phyloP scores from a whole-genome alignment of 2,113 vertebrate species.

The Cephalopterus ornatus region DNA sequence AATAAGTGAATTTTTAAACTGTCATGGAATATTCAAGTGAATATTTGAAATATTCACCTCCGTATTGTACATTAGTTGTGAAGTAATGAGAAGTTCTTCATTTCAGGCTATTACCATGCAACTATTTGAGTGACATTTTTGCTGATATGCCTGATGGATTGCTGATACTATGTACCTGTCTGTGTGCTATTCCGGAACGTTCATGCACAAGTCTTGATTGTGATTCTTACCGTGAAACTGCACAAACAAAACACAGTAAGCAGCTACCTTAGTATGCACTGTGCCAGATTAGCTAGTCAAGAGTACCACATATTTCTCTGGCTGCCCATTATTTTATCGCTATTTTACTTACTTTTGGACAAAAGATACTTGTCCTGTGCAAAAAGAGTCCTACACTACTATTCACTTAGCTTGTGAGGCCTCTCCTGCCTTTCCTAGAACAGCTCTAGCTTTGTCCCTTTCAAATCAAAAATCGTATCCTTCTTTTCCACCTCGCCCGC shows the following conservation, averaged over 20 bases:
- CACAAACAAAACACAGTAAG: background rate
- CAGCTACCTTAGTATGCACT: background rate
- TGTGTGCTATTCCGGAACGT: background rate
- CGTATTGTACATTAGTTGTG: background rate
- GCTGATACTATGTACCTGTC: background rate
- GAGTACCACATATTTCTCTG: conserved; percentile 42
- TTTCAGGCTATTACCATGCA: background rate
- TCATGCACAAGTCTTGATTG: background rate
- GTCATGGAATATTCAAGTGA: background rate
- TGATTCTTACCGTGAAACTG: background rate
- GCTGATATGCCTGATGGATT: background rate
- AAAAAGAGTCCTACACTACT: conserved; percentile 43
- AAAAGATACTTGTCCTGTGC: conserved; percentile 20
- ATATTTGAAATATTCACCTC: background rate
- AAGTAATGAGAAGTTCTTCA: background rate
- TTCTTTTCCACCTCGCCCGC: background rate
- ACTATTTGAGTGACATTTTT: background rate
- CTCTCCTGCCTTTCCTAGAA: conserved; percentile 42
- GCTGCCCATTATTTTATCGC: conserved; percentile 34
- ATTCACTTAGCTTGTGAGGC: conserved; percentile 41
- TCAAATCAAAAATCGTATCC: conserved; percentile 28
- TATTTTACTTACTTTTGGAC: conserved; percentile 63
- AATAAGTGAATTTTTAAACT: background rate
- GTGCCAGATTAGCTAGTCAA: conserved; percentile 42
- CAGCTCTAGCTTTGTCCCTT: conserved; percentile 40